Base-by-base conservation (phyloP, 2,888 invertebrate species). In the Apodemia mormo region DNA sequence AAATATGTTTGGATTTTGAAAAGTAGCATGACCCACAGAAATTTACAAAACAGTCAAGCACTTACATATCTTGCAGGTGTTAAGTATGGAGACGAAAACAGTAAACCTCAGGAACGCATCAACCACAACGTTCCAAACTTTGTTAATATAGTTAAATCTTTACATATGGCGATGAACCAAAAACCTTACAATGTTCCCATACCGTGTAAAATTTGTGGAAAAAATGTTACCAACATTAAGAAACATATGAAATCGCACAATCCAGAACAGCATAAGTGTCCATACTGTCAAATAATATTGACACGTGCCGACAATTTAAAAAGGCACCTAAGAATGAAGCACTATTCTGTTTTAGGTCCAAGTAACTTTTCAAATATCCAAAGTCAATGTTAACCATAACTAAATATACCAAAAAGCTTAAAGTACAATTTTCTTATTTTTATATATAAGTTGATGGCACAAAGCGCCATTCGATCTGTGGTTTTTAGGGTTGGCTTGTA, bases 251-350 rank as follows among this genome's bases (percentile, higher is more conserved):
- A 95, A 83, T 95, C 95, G 52, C 95, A 95, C 82, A 94, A 94
- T 76, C 95, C 95, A 22, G 94, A 95, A 79, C 94, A 94, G 78
- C 95, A 94, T 82, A 94, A 93, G 79, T 95, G 95, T 78, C 95
- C 95, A 4, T 85, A 94, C 78, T 95, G 95, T 83, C 94, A 94
- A 65, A 94, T 94, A 75, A 93, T 94, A 70, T 94, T 95, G 79
- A 95, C 95, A 64, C 91, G 95, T 73, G 95, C 95, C 75, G 95
- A 96, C 83, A 95, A 95, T 84, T 93, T 95, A 81, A 95, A 95
- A 87, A 93, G 94, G 71, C 96, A 95, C 84, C 94, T 96, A 75
- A 94, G 94, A 78, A 94, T 94, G 87, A 95, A 95, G 84, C 95
- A 95, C 83, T 88, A 89, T 74, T 86, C 88, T 58, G 85, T 87